phyloP scores from a whole-genome alignment of 23 tunicate species.

The Halocynthia roretzi region DNA sequence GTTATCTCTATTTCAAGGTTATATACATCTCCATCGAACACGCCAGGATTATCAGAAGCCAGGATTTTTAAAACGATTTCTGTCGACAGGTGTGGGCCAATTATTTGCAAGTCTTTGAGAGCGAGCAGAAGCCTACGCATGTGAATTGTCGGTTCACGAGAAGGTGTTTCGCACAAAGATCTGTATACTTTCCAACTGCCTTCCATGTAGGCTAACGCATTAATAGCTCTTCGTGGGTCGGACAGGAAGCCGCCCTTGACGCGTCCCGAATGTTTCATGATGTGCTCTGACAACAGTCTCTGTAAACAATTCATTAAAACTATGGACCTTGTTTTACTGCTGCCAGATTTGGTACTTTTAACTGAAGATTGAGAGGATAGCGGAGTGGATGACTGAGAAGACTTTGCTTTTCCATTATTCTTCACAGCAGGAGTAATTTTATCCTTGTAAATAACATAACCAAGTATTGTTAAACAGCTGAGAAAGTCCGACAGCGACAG shows the following conservation, averaged over 20 bases:
- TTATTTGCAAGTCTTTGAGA: constrained; percentile 49
- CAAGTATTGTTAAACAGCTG: constrained; percentile 48
- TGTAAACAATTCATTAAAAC: constrained; percentile 48
- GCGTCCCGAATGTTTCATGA: constrained; percentile 67
- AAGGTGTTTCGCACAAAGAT: constrained; percentile 39
- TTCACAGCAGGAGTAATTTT: constrained; percentile 11
- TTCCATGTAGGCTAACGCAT: constrained; percentile 85
- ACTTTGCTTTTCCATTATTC: constrained; percentile 6
- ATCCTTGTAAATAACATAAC: constrained; percentile 56
- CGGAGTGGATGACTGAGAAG: not conserved
- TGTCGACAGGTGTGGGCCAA: constrained; percentile 53
- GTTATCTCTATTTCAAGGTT: constrained; percentile 90
- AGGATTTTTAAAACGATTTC: constrained; percentile 48
- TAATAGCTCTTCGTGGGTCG: constrained; percentile 74
- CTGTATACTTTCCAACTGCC: constrained; percentile 81
- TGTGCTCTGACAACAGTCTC: constrained; percentile 47
- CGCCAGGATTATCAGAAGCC: constrained; percentile 63
- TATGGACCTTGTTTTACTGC: constrained; percentile 1
- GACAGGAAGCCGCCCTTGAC: constrained; percentile 80
- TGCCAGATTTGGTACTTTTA: not conserved
- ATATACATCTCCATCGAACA: constrained; percentile 40
- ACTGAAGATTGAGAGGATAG: no score
- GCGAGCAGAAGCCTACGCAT: constrained; percentile 58
- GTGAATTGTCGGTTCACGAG: constrained; percentile 50
- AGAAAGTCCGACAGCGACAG: constrained; percentile 76